phyloP scores from a whole-genome alignment of 2,113 vertebrate species.

The Cranoglanis bouderius region DNA sequence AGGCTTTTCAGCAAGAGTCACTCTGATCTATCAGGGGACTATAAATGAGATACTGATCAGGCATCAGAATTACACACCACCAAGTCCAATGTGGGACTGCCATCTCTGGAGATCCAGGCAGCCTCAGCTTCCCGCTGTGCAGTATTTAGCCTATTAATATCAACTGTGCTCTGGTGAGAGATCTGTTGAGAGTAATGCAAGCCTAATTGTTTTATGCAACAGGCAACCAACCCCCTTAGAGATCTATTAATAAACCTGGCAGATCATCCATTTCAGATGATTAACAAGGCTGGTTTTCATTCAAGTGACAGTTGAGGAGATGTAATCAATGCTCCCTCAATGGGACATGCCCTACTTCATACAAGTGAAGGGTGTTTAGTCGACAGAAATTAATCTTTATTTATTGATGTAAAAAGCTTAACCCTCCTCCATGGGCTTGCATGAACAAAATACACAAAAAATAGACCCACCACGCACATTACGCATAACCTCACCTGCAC shows the following conservation, averaged over 20 bases:
- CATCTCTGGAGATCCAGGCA: slow-evolving; percentile 52
- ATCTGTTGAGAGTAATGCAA: slow-evolving; percentile 53
- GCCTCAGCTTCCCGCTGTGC: slow-evolving; percentile 47
- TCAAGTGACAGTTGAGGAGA: slow-evolving; percentile 49
- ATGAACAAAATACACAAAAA: slow-evolving; percentile 36
- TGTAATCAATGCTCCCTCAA: slow-evolving; percentile 44
- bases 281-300: slow-evolving; percentile 48
- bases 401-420: slow-evolving; percentile 14
- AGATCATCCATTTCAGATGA: slow-evolving; percentile 53
- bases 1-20: slow-evolving; percentile 42
- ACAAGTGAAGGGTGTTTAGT: slow-evolving; percentile 33
- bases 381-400: slow-evolving; percentile 34
- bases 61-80: slow-evolving; percentile 37
- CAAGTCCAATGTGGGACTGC: slow-evolving; percentile 30
- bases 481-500: slow-evolving; percentile 18
- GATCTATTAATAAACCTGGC: slow-evolving; percentile 52
- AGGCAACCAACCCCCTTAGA: slow-evolving; percentile 51
- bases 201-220: slow-evolving; percentile 59
- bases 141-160: slow-evolving; percentile 54
- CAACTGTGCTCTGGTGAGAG: slow-evolving; percentile 51
- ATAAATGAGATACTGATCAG: slow-evolving; percentile 47
- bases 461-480: slow-evolving; percentile 27
- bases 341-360: slow-evolving; percentile 38
- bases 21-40: slow-evolving; percentile 41
- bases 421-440: slow-evolving; percentile 3